Evolutionary conservation across 37 sponge, comb jelly and placozoan genomes (phyloP).

Genomic region (Halisarca cf. caerulea): DNA sequence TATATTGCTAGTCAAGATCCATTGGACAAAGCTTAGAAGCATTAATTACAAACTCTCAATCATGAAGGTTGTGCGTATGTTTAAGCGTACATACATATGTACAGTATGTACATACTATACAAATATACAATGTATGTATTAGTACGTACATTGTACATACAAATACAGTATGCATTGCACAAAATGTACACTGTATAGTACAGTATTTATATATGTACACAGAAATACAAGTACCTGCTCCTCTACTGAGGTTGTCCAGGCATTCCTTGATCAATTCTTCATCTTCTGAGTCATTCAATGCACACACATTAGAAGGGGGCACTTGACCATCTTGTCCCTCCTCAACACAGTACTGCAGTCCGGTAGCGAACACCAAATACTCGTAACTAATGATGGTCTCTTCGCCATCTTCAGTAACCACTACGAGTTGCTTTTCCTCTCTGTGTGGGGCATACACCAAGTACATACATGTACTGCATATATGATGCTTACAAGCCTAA

Average conservation of each 20-base stretch:
- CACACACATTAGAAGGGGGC: constrained; percentile 1
- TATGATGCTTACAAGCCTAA: too few species aligned
- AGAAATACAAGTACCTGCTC: constrained; percentile 19
- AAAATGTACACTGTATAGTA: neutral
- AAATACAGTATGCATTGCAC: too few species aligned
- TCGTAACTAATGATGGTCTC: constrained; percentile 65
- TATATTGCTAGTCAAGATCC: too few species aligned
- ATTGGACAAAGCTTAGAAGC: too few species aligned
- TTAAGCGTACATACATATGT: constrained; percentile 29
- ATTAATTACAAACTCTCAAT: too few species aligned
- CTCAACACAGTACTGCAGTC: constrained; percentile 59
- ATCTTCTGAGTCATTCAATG: constrained; percentile 1
- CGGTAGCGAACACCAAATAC: constrained; percentile 72
- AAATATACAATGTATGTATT: too few species aligned
- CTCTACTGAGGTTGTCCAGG: neutral
- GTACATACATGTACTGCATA: neutral
- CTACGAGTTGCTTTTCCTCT: constrained; percentile 47
- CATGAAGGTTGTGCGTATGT: too few species aligned
- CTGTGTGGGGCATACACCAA: constrained; percentile 8
- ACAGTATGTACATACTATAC: neutral
- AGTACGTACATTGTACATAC: too few species aligned
- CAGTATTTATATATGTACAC: too few species aligned
- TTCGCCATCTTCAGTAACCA: constrained; percentile 17
- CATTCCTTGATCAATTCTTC: neutral
- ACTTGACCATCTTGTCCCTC: neutral